Percentiles rank a stretch among this genome's conserved stretches.
phyloP scores from a whole-genome alignment of 2,888 invertebrate genomes.

The Rhagonycha fulva region DNA sequence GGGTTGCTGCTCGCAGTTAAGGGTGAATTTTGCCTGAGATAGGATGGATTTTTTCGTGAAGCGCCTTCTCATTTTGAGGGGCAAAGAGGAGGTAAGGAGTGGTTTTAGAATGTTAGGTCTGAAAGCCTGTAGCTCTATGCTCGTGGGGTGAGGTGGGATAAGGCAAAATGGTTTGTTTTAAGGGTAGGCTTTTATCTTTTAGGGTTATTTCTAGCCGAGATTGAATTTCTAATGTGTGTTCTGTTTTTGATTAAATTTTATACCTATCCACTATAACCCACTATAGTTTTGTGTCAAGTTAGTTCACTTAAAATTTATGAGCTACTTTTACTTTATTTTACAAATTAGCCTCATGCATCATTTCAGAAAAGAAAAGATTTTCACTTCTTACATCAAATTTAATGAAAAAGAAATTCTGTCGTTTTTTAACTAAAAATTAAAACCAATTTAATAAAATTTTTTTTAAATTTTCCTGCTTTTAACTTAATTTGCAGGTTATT shows the following conservation, averaged over 20 bases:
- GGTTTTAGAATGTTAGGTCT: constrained; percentile 39
- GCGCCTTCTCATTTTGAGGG: constrained; percentile 33
- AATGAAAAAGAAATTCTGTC: neutral
- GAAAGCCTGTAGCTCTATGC: constrained; percentile 27
- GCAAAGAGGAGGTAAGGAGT: constrained; percentile 43
- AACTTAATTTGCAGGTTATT: neutral
- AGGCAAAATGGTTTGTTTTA: constrained; percentile 48
- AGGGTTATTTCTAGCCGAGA: constrained; percentile 54
- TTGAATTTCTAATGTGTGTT: constrained; percentile 57
- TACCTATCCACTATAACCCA: constrained; percentile 22
- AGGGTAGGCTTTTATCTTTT: constrained; percentile 53
- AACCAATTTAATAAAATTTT: neutral
- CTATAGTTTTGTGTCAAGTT: constrained; percentile 16
- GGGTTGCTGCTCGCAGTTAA: constrained; percentile 44
- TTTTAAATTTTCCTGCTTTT: neutral
- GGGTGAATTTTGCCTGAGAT: constrained; percentile 51
- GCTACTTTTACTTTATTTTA: neutral
- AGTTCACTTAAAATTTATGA: constrained; percentile 4
- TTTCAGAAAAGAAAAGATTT: neutral
- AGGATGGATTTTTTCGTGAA: constrained; percentile 46
- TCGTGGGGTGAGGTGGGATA: constrained; percentile 30
- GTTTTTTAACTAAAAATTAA: neutral
- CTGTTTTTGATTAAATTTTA: constrained; percentile 57
- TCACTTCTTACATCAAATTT: too few species aligned
- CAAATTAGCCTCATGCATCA: neutral